Base-by-base conservation (phyloP, 1,140 invertebrate genomes). In the Cotesia chilonis region DNA sequence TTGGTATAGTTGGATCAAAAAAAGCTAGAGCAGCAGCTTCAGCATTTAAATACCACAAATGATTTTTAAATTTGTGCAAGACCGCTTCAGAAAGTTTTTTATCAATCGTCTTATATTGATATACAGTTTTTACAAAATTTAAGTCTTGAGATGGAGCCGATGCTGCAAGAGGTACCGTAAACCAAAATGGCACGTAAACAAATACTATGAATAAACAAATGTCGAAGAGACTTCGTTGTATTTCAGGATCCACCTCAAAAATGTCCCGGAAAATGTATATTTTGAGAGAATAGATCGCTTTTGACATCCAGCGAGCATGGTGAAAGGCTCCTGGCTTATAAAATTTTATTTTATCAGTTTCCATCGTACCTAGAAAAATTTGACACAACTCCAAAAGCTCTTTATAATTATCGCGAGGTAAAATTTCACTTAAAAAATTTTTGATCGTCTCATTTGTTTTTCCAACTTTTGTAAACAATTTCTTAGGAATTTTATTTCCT, bases 11-110 rank as follows among this genome's bases (percentile, higher is more conserved):
- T 61, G 67, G 7, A 72, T 72, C 55, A 37, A 73, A 76, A 73
- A 76, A 68, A 14, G 72, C 36, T 17, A 73, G 51, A 65, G 57
- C 72, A 55, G 37, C 57, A 10, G 47, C 35, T 68, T 76, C 69
- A 47, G 65, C 55, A 63, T 63, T 66, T n/a, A 75, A 61, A 69
- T 80, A 83, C 79, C 80, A 83, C 54, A 83, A 75, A 74, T 82
- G 81, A 59, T 69, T 73, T 36, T 69, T 73, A 38, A 82, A 75
- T 72, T 81, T 79, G 51, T 73, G 76, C 61, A 55, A 65, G 9
- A 77, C 75, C 59, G 67, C 72, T 71, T 75, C 75, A 7, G 79
- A 66, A 51, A 76, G 52, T 68, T 47, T 68, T 70, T 75, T 61
- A 60, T 80, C 76, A 36, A 77, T 73, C 28, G 70, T 63, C 54